Evolutionary conservation across 2,797 vertebrate genomes (phyloP).

Genomic region (Hydrolagus colliei): DNA sequence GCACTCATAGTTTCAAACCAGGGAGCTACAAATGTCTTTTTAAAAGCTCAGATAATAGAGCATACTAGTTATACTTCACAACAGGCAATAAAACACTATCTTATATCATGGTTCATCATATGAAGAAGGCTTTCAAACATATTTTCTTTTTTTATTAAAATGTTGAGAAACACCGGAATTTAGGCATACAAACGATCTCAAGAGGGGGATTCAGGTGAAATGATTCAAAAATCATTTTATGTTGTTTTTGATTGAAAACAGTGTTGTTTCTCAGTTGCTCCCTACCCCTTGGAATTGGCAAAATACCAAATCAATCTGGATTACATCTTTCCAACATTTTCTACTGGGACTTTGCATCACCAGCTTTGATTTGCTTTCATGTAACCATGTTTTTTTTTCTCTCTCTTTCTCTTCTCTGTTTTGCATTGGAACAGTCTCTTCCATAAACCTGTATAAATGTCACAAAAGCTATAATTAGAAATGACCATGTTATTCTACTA

Average conservation of each 20-base stretch:
- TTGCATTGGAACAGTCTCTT: background rate
- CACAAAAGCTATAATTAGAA: background rate
- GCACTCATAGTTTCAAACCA: no score
- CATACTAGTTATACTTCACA: no score
- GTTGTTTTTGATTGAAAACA: constrained; percentile 4
- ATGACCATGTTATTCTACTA: background rate
- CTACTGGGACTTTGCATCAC: constrained; percentile 2
- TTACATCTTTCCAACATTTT: background rate
- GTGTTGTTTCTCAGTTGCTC: background rate
- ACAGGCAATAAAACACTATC: background rate
- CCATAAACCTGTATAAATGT: background rate
- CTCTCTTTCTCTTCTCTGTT: background rate
- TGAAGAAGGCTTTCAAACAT: background rate
- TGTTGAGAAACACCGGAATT: background rate
- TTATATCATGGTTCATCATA: background rate
- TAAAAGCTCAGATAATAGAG: no score
- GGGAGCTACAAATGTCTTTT: no score
- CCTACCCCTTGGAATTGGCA: background rate
- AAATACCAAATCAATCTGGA: background rate
- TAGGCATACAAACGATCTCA: background rate
- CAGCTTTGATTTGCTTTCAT: background rate
- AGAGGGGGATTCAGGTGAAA: background rate
- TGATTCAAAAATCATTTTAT: no score
- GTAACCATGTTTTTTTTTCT: no score
- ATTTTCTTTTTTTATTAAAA: background rate